Conservation (phyloP, 2,113 vertebrate species). For the Scomber colias region DNA sequence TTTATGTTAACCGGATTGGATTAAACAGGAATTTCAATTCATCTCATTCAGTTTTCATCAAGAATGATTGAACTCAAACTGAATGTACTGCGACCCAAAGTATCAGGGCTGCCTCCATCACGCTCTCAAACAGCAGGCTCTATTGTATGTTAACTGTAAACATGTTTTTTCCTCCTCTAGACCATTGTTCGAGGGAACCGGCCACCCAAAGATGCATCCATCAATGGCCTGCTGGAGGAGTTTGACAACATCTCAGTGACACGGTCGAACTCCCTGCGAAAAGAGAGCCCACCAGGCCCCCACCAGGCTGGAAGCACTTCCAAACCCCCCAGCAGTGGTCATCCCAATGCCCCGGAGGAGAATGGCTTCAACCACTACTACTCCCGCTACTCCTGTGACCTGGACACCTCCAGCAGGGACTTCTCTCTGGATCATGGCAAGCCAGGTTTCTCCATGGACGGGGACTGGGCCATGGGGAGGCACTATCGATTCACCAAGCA, state of each 20-base stretch:
- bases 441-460: constrained; percentile 81
- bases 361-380: constrained; percentile 94
- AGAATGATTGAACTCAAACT: constrained; percentile 54
- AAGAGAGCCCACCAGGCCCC: constrained; percentile 94
- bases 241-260: constrained; percentile 99
- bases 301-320: constrained; percentile 84
- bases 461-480: constrained; percentile 86
- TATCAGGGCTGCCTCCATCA: constrained; percentile 53
- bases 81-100: constrained; percentile 48
- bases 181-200: constrained; percentile 97
- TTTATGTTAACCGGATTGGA: constrained; percentile 22
- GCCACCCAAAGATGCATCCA: constrained; percentile 93
- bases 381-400: constrained; percentile 94
- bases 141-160: constrained; percentile 45
- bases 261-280: constrained; percentile 96
- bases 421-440: constrained; percentile 84
- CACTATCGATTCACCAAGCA: constrained; percentile 90
- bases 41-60: constrained; percentile 62
- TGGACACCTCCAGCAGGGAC: constrained; percentile 88
- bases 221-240: constrained; percentile 97
- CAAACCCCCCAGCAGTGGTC: constrained; percentile 81
- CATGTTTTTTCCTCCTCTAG: constrained; percentile 79
- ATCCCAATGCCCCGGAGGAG: constrained; percentile 84
- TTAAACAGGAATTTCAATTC: constrained; percentile 73
- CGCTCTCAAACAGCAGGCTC: background rate